phyloP scores from a whole-genome alignment of 1,140 invertebrate species.

The Drosophila parvula region DNA sequence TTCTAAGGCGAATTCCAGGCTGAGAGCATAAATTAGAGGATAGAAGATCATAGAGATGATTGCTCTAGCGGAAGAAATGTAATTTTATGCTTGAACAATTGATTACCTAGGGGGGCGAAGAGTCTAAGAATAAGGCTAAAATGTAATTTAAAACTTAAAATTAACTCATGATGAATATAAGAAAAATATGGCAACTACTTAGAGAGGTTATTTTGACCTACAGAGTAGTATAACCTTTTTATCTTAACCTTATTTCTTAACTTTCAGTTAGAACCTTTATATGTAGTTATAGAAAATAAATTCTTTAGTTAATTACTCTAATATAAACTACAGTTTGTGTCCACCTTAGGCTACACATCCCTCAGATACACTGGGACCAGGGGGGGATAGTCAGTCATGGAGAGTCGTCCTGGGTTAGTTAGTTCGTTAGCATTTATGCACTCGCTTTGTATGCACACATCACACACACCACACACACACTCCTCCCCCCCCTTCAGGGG shows the following conservation, averaged over 20 bases:
- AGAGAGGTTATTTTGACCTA: no score
- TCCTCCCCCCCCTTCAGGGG: background rate
- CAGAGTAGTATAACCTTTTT: no score
- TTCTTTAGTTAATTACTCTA: background rate
- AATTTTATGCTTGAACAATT: constrained; percentile 1
- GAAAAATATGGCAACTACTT: no score
- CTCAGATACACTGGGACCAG: constrained; percentile 6
- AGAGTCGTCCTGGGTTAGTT: constrained; percentile 73
- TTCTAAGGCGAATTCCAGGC: background rate
- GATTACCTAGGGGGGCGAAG: background rate
- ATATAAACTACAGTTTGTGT: background rate
- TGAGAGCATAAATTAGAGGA: background rate
- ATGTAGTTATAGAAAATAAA: no score
- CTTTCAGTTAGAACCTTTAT: no score
- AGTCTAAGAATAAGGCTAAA: background rate
- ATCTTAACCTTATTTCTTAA: no score
- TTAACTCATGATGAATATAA: no score
- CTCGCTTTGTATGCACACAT: constrained; percentile 55
- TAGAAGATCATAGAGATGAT: background rate
- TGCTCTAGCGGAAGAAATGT: background rate
- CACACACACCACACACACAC: constrained; percentile 2
- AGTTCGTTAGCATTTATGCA: constrained; percentile 80
- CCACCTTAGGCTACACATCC: constrained; percentile 24
- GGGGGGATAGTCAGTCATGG: constrained; percentile 20
- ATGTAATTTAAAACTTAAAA: background rate